Evolutionary conservation across 37 sponge, comb jelly and placozoan species (phyloP), one percentile per base, ranked within the genome.

Genomic region (Beroe ovata): DNA sequence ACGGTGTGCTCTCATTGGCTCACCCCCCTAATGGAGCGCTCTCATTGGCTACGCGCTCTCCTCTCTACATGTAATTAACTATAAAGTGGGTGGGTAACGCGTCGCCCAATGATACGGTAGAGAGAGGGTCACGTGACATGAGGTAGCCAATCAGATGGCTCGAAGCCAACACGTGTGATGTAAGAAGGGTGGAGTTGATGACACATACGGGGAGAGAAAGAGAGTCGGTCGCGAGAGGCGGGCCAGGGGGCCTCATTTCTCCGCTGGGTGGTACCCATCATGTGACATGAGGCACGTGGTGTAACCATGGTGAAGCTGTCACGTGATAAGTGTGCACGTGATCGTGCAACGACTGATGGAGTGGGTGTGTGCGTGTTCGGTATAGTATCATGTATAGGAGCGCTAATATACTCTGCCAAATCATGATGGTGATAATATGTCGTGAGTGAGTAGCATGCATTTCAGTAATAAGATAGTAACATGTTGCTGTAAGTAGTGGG

Each of bases 1-100:
- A 92, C 33, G 98, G 95, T 88, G 36, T 33, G 2, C 36, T 66
- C 69, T 66, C 69, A 66, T 38, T 77, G 84, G 84, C 47, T 40
- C 23, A 2, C 41, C 54, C 58, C 35, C 93, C 94, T 64, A 93
- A 92, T 36, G 97, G 95, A 89, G 28, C n/a, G 11, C 23, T 62
- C 63, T 62, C 63, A 62, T 62, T 62, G 63, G 63, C 63, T 62
- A 28, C 28, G 63, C 63, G 63, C 35, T 30, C 35, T 66, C 69
- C 69, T 66, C 69, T 66, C 36, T 66, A 66, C 34, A 66, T 66
- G 69, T 66, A 66, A 66, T 66, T 66, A 66, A 66, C 69, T 66
- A 66, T 66, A 66, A 66, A 66, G 69, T 66, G 69, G 69, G 69
- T 66, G 69, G 69, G 69, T 66, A 66, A 66, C 69, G 34, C 30